These are phyloP conservation scores for Podiceps cristatus DNA, from an alignment of 2,113 vertebrate species.

Conservation along the genomic window DNA sequence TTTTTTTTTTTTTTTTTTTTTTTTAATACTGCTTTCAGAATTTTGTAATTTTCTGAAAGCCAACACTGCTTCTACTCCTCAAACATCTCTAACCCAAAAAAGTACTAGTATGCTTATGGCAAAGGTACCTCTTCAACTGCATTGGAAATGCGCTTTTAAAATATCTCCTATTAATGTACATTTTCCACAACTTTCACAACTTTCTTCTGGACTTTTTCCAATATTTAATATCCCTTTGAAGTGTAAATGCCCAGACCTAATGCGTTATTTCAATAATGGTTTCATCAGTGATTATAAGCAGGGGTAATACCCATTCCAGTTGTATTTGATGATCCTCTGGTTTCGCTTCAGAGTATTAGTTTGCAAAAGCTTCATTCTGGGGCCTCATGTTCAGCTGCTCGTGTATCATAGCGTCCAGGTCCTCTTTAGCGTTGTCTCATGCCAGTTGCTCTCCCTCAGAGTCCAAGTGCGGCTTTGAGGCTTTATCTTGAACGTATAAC, in stretches of 20 bases:
- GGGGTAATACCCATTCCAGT: not conserved
- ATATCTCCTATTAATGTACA: not conserved
- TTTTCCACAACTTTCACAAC: not conserved
- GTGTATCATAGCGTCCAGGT: not conserved
- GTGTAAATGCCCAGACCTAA: not conserved
- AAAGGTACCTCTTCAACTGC: not conserved
- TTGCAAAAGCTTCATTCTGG: not conserved
- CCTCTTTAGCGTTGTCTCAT: not conserved
- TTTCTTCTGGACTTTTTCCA: not conserved
- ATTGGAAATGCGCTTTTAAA: not conserved
- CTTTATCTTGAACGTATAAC: not conserved
- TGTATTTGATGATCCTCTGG: not conserved
- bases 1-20: not conserved
- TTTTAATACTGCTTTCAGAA: not conserved
- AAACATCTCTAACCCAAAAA: not conserved
- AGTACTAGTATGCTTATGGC: rapidly evolving
- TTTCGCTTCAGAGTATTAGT: not conserved
- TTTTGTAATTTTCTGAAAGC: not conserved
- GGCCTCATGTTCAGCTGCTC: not conserved
- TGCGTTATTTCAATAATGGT: not conserved
- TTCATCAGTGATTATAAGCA: not conserved
- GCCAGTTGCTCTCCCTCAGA: not conserved
- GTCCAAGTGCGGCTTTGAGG: not conserved
- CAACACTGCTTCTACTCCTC: not conserved
- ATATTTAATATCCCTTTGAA: not conserved